A percentile compares a stretch with the other conserved stretches of the same genome.
These are phyloP conservation scores for Drosophila albomicans DNA, from an alignment of 1,140 invertebrate genomes.

Conservation along the genomic window DNA sequence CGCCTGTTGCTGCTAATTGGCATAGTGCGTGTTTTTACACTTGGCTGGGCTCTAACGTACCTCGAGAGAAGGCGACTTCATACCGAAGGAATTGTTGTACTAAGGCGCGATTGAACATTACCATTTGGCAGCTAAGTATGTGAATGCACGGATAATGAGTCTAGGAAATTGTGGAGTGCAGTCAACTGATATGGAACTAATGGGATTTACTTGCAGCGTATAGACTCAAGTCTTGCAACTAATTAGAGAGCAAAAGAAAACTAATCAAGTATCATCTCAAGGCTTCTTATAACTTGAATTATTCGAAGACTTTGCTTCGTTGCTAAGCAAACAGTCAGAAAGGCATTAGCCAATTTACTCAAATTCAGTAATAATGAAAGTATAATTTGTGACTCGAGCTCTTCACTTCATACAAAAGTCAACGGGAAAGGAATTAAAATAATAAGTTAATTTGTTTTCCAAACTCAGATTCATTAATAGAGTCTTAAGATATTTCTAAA, in stretches of 20 bases:
- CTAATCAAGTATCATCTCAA: slow-evolving; percentile 3
- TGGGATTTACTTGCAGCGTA: slow-evolving; percentile 20
- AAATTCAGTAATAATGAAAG: too few species aligned
- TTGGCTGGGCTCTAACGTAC: slow-evolving; percentile 32
- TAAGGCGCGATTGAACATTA: slow-evolving; percentile 25
- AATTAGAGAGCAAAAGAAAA: slow-evolving; percentile 3
- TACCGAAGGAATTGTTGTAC: slow-evolving; percentile 9
- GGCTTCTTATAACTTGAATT: not conserved
- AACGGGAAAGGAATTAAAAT: too few species aligned
- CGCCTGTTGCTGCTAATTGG: slow-evolving; percentile 78
- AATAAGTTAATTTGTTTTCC: too few species aligned
- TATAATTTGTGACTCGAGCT: too few species aligned
- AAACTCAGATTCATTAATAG: too few species aligned
- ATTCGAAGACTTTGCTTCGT: not conserved
- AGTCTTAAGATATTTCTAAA: too few species aligned
- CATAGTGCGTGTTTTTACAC: slow-evolving; percentile 75
- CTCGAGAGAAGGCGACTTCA: not conserved
- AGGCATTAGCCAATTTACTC: too few species aligned
- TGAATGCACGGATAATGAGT: slow-evolving; percentile 31
- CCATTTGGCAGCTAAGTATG: slow-evolving; percentile 35
- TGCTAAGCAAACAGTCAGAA: too few species aligned
- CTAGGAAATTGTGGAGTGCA: slow-evolving; percentile 28
- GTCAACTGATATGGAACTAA: slow-evolving; percentile 40
- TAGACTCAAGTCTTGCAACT: not conserved
- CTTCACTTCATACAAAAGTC: too few species aligned